Base-by-base conservation (phyloP, 1,140 invertebrate genomes). In the Zaprionus gabonicus region DNA sequence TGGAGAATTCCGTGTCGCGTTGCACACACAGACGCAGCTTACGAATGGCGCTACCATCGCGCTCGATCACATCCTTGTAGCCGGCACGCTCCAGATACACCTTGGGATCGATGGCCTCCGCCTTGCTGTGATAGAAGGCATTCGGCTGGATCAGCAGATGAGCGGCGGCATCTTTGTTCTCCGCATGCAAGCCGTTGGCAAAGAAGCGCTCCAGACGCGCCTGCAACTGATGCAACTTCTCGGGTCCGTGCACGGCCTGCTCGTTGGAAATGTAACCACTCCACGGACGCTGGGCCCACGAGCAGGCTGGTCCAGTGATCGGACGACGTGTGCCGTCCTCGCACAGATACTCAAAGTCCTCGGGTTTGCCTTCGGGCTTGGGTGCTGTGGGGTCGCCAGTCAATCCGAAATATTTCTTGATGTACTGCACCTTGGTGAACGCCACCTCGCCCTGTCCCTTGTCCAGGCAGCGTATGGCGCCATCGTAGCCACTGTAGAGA, bases 211-310 rank as follows among this genome's bases (percentile, higher is more conserved):
- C 87, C 34, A 93, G 59, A 4, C 92, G 91, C 15, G 81, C 36
- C 67, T 93, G 92, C 59, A 93, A 62, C 58, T 86, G 80, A 13
- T 92, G 77, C 31, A 93, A 74, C 23, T 91, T 79, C 12, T 94
- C 78, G 4, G 93, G 84, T 3, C 94, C 94, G n/a, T 84, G 88
- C 10, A 95, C 93, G 2, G 95, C 93, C 34, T 95, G 94, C 12
- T 94, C 94, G 73, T 96, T 96, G 4, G 94, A 94, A 78, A 97
- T 93, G 76, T 95, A 95, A 3, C 96, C 96, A 81, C 95, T 96
- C 96, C 96, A 97, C n/a, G 96, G 96, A 62, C 96, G 94, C 1
- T 96, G 95, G 0, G 96, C 96, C 96, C 96, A 97, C 0, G 95
- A 94, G 81, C 96, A 97, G 6, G 96, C 94, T n/a, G 95, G 94